Evolutionary conservation across 2,113 vertebrate species (phyloP).

Genomic region (Jaculus jaculus): DNA sequence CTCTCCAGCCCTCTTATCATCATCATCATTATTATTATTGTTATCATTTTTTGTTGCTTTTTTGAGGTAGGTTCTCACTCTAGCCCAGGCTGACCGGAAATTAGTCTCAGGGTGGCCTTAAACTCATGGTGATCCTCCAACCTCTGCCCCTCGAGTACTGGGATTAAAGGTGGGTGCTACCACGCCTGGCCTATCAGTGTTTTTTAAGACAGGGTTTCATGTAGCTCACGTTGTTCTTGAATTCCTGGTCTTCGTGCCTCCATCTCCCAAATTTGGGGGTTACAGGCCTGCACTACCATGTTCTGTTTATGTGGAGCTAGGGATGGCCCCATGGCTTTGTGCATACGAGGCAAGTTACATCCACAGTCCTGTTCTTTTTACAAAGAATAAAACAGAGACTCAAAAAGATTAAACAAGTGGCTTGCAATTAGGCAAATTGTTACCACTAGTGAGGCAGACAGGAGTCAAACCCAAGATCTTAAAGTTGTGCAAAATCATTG

Average conservation of each 20-base stretch:
- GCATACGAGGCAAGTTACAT: background rate
- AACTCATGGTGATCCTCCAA: too few relatives aligned
- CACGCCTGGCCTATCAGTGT: too few relatives aligned
- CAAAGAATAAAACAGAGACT: background rate
- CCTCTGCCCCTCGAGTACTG: too few relatives aligned
- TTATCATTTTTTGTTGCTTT: too few relatives aligned
- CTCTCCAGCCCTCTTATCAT: too few relatives aligned
- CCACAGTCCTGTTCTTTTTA: too few relatives aligned
- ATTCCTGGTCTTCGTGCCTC: background rate
- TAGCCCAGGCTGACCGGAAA: too few relatives aligned
- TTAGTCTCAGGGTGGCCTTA: too few relatives aligned
- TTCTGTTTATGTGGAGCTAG: background rate
- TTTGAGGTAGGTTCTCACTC: too few relatives aligned
- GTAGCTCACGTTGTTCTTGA: background rate
- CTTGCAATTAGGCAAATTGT: constrained; percentile 9
- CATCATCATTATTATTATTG: too few relatives aligned
- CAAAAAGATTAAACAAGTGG: constrained; percentile 33
- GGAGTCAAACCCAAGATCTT: constrained; percentile 4
- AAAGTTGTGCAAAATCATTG: background rate
- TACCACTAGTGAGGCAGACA: background rate
- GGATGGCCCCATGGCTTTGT: background rate
- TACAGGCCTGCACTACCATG: background rate
- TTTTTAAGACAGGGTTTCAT: too few relatives aligned
- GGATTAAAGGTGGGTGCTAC: too few relatives aligned
- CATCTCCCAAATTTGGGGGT: background rate